A percentile compares a stretch with the other conserved stretches of the same genome.
These are phyloP conservation scores for Oreochromis spilurus DNA, from an alignment of 2,113 vertebrate species.

Conservation along the genomic window DNA sequence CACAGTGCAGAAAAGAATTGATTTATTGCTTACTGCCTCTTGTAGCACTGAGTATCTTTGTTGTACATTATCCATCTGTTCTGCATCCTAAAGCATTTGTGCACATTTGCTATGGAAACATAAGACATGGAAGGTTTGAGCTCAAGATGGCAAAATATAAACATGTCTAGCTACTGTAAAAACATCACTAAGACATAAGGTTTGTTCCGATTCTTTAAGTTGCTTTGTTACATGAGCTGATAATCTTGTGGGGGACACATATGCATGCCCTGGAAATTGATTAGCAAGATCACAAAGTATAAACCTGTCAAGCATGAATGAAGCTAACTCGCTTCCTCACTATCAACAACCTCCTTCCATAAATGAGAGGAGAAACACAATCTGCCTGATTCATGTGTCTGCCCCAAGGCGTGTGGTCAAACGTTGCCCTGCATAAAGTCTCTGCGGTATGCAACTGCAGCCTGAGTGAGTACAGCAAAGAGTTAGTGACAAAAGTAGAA, in stretches of 20 bases:
- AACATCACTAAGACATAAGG: background rate
- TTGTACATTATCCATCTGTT: background rate
- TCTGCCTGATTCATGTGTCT: background rate
- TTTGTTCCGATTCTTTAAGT: background rate
- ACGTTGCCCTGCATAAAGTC: background rate
- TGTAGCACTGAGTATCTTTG: background rate
- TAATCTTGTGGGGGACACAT: background rate
- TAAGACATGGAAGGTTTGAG: background rate
- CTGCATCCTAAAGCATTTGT: background rate
- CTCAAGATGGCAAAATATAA: background rate
- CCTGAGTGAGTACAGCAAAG: constrained; percentile 2
- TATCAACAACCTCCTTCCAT: background rate
- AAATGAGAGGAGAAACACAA: background rate
- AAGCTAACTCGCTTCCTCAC: background rate
- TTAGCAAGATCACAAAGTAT: background rate
- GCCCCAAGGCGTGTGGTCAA: background rate
- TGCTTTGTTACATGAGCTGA: background rate
- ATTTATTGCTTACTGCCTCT: background rate
- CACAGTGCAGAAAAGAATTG: background rate
- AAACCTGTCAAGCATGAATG: background rate
- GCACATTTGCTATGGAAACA: background rate
- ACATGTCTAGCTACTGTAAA: background rate
- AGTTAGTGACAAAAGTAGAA: constrained; percentile 20
- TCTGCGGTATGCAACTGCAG: background rate
- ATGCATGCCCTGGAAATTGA: background rate